Evolutionary conservation across 64 coral and sea anemone genomes (phyloP), one percentile per base, ranked within the genome.

Genomic region (Pocillopora verrucosa): DNA sequence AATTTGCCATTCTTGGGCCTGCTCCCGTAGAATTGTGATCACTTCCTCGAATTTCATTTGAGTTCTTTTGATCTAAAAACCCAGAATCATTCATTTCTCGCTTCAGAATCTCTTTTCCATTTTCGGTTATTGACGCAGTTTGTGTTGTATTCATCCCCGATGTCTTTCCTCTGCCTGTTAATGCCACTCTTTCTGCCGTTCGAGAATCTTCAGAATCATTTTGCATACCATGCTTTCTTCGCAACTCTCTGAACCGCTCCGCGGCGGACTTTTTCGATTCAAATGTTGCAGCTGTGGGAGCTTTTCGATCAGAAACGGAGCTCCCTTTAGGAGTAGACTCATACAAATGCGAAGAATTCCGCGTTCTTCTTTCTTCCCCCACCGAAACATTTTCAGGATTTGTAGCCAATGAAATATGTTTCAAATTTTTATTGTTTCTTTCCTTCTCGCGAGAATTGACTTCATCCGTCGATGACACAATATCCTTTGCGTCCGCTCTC

Each of bases 241-340:
- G 45, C 19, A 85, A 45, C 20, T 85, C 82, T 65, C 82, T 85
- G 37, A 85, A 85, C 17, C 82, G 45, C 72, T 85, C 82, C 24
- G 82, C 82, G 1, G 82, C 82, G n/a, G 82, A 72, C 19, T 85
- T 72, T 57, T 72, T 85, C 38, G 64, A 5, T 57, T 85, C 82
- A 85, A 17, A 13, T 16, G 41, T 37, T 5, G n/a, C 30, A 72
- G 63, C 20, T 11, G 22, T 26, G 22, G 7, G 20, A 17, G 1
- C n/a, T 25, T 59, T 79, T 7, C 76, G 56, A 10, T 51, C 16
- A 25, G 77, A 60, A 79, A 68, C 0, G 16, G 80, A 10, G 61
- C 62, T 84, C 10, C 3, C 26, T 56, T 6, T 11, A 45, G 19
- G 61, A 24, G 62, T 25, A 0, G 36, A 11, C 15, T 65, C 16